Base-by-base conservation (phyloP, 53 echinoderm and acorn worm genomes). In the Holothuria scabra region DNA sequence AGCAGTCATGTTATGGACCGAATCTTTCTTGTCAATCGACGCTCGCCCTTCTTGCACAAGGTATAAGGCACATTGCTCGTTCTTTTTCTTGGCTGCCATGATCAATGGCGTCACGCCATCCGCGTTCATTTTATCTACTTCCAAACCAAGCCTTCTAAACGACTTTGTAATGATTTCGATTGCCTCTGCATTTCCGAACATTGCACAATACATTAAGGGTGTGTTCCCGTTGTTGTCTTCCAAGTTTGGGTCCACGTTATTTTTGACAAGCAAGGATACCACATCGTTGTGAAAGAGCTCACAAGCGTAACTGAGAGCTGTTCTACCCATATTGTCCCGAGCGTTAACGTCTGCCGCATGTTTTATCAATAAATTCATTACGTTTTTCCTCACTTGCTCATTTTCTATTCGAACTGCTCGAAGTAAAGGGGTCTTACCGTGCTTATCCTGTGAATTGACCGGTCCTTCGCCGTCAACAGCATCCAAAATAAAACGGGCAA, bases 341-440 rank as follows among this genome's bases (percentile, higher is more conserved):
- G 79, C 68, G 72, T 99, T 99, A 8, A 99, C 99, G 65, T 86
- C 84, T 61, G 92, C 99, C 12, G 89, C 87, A 76, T 92, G 86
- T 16, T 86, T 84, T 8, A 99, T 58, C 31, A 99, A 65, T 58
- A 95, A 70, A 28, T 89, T 63, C 37, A 85, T 83, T 13, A 88
- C 90, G 24, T 83, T 90, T 4, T 46, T 65, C 28, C 91, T 83
- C 14, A 86, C 66, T 11, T 72, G 76, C 2, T 70, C 66, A 22
- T 99, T 92, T 7, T 76, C 75, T 20, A 94, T 63, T 66, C 82
- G 75, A 32, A 89, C 81, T 1, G 99, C 94, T 26, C 99, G 74
- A 31, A 99, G 89, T 2, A 99, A 89, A 4, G 99, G 91, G 12
- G 99, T 99, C 83, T 95, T 99, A n/a, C 99, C 99, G 60, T 99